Evolutionary conservation across 2,888 invertebrate species (phyloP).

Genomic region (Dexiosoma caninum): DNA sequence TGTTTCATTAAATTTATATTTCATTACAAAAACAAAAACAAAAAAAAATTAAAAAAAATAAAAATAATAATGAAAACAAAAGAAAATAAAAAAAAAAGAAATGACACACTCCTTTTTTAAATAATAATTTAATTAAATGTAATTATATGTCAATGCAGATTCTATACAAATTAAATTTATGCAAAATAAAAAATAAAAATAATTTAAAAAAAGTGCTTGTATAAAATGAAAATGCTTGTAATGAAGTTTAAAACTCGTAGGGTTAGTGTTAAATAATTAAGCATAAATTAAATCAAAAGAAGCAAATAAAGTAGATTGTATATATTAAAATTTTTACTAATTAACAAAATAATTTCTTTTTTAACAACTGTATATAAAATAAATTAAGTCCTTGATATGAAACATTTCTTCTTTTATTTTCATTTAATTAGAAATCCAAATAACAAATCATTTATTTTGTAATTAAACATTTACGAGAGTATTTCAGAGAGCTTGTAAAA

Average conservation of each 20-base stretch:
- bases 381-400: not conserved
- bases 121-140: slow-evolving; percentile 14
- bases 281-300: slow-evolving; percentile 14
- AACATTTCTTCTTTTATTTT: not conserved
- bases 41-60: too few relatives aligned
- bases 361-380: slow-evolving; percentile 19
- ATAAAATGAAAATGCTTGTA: slow-evolving; percentile 58
- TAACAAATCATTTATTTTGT: slow-evolving; percentile 33
- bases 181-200: slow-evolving; percentile 20
- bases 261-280: slow-evolving; percentile 64
- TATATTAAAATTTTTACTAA: slow-evolving; percentile 21
- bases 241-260: slow-evolving; percentile 65
- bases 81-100: too few relatives aligned
- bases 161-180: slow-evolving; percentile 7
- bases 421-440: not conserved
- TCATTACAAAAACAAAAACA: not conserved
- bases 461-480: slow-evolving; percentile 38
- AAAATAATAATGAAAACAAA: not conserved
- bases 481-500: slow-evolving; percentile 54
- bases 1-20: slow-evolving; percentile 70
- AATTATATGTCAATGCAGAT: slow-evolving; percentile 17
- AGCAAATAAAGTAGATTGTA: slow-evolving; percentile 12
- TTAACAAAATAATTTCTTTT: too few relatives aligned
- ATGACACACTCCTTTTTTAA: not conserved
- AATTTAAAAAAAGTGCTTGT: slow-evolving; percentile 42